Evolutionary conservation across 2,888 invertebrate species (phyloP).

Genomic region (Bombylius major): DNA sequence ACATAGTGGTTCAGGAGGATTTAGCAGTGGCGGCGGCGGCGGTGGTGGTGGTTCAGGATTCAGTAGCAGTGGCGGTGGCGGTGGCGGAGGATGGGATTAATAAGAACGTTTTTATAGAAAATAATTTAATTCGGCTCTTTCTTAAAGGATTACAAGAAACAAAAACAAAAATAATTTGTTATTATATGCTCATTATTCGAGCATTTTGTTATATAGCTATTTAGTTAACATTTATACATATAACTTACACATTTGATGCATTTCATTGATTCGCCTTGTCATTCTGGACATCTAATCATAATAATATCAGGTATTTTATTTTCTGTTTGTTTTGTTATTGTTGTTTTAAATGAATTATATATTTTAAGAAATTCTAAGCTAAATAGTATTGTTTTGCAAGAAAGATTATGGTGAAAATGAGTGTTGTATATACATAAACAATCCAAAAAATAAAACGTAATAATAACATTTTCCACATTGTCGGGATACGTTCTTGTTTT

Average conservation of each 20-base stretch:
- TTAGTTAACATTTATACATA: not conserved
- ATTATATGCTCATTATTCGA: not conserved
- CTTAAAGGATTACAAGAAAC: too few species aligned
- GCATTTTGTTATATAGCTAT: constrained; percentile 2
- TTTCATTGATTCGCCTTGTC: not conserved
- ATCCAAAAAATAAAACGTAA: too few species aligned
- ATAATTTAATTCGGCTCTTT: not conserved
- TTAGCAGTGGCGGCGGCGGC: constrained; percentile 7
- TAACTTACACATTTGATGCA: not conserved
- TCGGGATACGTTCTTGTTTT: not conserved
- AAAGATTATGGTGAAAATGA: too few species aligned
- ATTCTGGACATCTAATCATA: not conserved
- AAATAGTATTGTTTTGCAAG: too few species aligned
- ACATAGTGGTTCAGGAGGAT: constrained; percentile 6
- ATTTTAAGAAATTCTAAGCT: too few species aligned
- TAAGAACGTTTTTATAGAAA: not conserved
- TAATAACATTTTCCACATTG: too few species aligned
- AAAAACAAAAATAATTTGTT: too few species aligned
- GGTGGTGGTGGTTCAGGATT: constrained; percentile 7
- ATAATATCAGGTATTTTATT: too few species aligned
- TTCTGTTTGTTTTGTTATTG: too few species aligned
- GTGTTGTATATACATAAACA: too few species aligned
- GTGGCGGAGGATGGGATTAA: constrained; percentile 5
- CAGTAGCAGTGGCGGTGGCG: constrained; percentile 8
- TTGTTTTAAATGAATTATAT: too few species aligned